These are phyloP conservation scores for Timema cristinae DNA, from an alignment of 2,888 invertebrate genomes.

Conservation along the genomic window DNA sequence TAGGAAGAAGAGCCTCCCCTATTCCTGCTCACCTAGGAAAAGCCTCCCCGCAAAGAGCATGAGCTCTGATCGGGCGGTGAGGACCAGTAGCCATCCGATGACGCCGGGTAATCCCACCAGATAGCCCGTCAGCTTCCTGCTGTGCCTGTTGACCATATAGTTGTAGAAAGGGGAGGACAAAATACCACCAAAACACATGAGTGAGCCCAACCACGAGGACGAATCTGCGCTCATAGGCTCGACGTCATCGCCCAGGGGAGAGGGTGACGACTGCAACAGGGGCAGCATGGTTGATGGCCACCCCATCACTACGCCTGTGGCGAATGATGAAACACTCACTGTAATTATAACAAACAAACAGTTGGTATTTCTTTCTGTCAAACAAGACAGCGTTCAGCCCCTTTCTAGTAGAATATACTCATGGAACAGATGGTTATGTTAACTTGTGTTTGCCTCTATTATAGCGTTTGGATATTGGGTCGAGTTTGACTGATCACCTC, in stretches of 20 bases:
- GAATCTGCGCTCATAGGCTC: constrained; percentile 42
- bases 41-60: constrained; percentile 39
- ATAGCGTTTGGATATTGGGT: too few species aligned
- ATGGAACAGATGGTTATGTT: too few species aligned
- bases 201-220: constrained; percentile 53
- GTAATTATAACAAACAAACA: constrained; percentile 20
- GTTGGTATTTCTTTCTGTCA: too few species aligned
- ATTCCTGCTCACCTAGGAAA: background rate
- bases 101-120: constrained; percentile 52
- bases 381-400: too few species aligned
- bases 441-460: too few species aligned
- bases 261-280: constrained; percentile 40
- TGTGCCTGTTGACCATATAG: constrained; percentile 48
- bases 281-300: constrained; percentile 38
- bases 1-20: too few species aligned
- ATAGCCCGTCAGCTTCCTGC: constrained; percentile 53
- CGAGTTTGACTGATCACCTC: too few species aligned
- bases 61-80: constrained; percentile 46
- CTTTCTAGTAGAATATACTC: too few species aligned
- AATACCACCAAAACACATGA: constrained; percentile 55
- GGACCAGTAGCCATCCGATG: constrained; percentile 55
- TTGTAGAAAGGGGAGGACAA: constrained; percentile 49
- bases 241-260: constrained; percentile 40
- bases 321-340: constrained; percentile 19
- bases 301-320: constrained; percentile 17